Evolutionary conservation across 1,140 invertebrate species (phyloP), one percentile per base, ranked within the genome.

Genomic region (Calosoma granatense): DNA sequence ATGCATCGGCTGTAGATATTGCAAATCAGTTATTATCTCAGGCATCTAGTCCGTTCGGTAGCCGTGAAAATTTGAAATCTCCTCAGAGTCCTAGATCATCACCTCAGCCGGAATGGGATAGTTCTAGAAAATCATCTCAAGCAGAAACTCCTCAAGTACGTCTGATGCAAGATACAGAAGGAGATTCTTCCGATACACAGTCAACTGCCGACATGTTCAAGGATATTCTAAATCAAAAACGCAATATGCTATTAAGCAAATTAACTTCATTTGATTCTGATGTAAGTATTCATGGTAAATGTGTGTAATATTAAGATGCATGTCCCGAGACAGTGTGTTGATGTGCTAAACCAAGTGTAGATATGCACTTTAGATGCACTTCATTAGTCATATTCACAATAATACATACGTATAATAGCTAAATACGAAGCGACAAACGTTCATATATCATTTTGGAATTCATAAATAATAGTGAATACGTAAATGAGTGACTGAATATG

Each of bases 191-290:
- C 20, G 82, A 83, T 51, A 78, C 78, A n/a, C 85, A 87, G 64
- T 87, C 85, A 4, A 85, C 87, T 0, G 82, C 86, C 1, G 90
- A 92, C 61, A 89, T 92, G 78, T 88, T 94, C 67, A 82, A 90
- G 63, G 90, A 93, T 64, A 86, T 94, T 76, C 81, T 94, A 62
- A 88, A 87, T 60, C 88, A 88, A 61, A 93, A 93, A 69, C 81
- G 90, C 62, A 89, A 90, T 65, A 83, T 89, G 62, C 77, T 95
- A 53, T 80, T 94, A 59, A 89, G 85, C 66, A 91, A 90, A 74
- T 74, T 94, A 41, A 90, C 88, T 4, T 93, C 91, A 0, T 85
- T 92, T 60, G 91, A 94, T 66, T 90, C 89, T 0, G 91, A 94
- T 74, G 90, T 93, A 76, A 83, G 79, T 76, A 68, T 67, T 60